phyloP scores from a whole-genome alignment of 2,113 vertebrate species.

The Podilymbus podiceps region DNA sequence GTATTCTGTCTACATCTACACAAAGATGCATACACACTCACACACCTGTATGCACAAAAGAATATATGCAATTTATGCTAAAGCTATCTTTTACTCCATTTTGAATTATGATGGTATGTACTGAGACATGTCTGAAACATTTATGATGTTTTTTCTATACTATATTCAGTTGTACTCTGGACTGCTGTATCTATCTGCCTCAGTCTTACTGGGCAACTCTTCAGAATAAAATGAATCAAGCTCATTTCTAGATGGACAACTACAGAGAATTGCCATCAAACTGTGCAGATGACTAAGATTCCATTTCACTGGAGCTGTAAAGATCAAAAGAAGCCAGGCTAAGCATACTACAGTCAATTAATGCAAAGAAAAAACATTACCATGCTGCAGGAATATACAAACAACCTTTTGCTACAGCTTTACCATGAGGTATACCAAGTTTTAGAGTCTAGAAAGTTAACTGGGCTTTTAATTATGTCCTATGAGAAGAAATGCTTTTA shows the following conservation, averaged over 20 bases:
- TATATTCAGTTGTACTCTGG: no score
- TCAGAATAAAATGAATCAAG: not conserved
- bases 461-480: not conserved
- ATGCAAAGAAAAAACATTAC: not conserved
- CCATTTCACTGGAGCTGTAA: not conserved
- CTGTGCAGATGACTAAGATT: not conserved
- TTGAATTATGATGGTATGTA: not conserved
- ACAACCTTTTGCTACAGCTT: not conserved
- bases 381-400: not conserved
- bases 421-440: not conserved
- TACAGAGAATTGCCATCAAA: not conserved
- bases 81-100: not conserved
- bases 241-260: not conserved
- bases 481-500: not conserved
- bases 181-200: not conserved
- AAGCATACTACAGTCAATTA: not conserved
- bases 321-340: not conserved
- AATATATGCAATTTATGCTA: not conserved
- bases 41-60: rapidly evolving
- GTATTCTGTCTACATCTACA: not conserved
- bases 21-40: not conserved
- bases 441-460: not conserved
- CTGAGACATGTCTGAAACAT: not conserved
- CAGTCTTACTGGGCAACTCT: not conserved
- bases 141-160: not conserved